Percentiles rank a stretch among this genome's conserved stretches.
Evolutionary conservation across 2,888 invertebrate genomes (phyloP).

Genomic region (Crepidodera aurea): DNA sequence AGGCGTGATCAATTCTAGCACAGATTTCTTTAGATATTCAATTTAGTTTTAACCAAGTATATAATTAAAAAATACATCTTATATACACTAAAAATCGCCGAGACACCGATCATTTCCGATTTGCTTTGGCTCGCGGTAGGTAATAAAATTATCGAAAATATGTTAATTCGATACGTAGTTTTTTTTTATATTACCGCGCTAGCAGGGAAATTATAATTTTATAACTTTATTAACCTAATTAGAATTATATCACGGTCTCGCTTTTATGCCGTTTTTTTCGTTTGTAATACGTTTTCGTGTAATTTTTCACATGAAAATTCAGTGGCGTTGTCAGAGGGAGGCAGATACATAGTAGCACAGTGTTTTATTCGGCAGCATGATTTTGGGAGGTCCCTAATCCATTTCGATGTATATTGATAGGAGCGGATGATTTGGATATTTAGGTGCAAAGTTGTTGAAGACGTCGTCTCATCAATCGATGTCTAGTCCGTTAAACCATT

Average conservation of each 20-base stretch:
- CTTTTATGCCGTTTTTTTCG: too few relatives aligned
- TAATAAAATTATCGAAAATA: slow-evolving; percentile 27
- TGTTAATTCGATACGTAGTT: slow-evolving; percentile 28
- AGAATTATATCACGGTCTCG: neutral
- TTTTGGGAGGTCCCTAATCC: too few relatives aligned
- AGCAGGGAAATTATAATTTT: neutral
- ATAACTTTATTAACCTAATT: neutral
- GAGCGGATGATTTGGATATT: too few relatives aligned
- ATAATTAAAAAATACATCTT: slow-evolving; percentile 30
- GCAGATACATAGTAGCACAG: too few relatives aligned
- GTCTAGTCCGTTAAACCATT: neutral
- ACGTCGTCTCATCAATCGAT: too few relatives aligned
- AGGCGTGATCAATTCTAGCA: slow-evolving; percentile 24
- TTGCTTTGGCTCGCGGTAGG: slow-evolving; percentile 33
- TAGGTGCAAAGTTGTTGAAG: too few relatives aligned
- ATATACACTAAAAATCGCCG: slow-evolving; percentile 21
- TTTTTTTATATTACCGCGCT: too few relatives aligned
- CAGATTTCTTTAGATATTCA: slow-evolving; percentile 32
- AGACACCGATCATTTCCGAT: slow-evolving; percentile 30
- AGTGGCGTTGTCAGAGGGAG: too few relatives aligned
- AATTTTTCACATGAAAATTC: too few relatives aligned
- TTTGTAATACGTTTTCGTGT: too few relatives aligned
- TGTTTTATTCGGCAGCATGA: too few relatives aligned
- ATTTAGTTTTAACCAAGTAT: slow-evolving; percentile 22
- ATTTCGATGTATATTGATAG: too few relatives aligned